Base-by-base conservation (phyloP, 1,140 invertebrate species). In the Saxidomus purpurata region DNA sequence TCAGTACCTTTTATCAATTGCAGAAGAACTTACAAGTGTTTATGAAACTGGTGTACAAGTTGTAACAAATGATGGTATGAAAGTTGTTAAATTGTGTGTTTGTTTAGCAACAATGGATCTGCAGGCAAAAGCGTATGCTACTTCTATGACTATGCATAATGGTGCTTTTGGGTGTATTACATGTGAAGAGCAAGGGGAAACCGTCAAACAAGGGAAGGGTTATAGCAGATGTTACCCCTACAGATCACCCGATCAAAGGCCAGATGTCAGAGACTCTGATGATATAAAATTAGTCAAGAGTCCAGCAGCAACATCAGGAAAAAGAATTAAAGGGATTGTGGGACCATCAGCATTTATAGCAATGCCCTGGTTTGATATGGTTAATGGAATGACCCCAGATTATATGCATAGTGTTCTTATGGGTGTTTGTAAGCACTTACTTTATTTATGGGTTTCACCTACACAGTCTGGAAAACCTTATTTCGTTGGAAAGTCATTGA, bases 321-420 rank as follows among this genome's bases (percentile, higher is more conserved):
- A 82, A 43, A 79, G 81, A 43, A 76, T 84, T 43, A 90, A 81
- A 63, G 90, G 91, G 40, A 86, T 74, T 71, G 15, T 0, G n/a
- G 87, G 77, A 22, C 40, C 34, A 31, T 88, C 87, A 34, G 83
- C 63, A 43, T 49, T 89, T 22, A 40, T 79, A 52, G 17, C 34
- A 25, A 19, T 89, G 34, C 8, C 28, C 9, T 76, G 38, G 15
- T 90, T 88, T 84, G 83, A 89, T 76, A 49, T 89, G 4, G 87
- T 89, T 3, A 19, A 77, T 0, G 89, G 83, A 31, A 79, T 38
- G 0, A 43, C 59, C 0, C 81, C 86, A 47, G 89, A 91, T 61
- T 91, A 91, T 38, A 91, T 91, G 86, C 91, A 91, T 87, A 74
- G 89, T n/a, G 81, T 90, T 34, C 43, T 89, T 34, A 15, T 92